phyloP scores from a whole-genome alignment of 2,888 invertebrate species.

The Epiblema foenella region DNA sequence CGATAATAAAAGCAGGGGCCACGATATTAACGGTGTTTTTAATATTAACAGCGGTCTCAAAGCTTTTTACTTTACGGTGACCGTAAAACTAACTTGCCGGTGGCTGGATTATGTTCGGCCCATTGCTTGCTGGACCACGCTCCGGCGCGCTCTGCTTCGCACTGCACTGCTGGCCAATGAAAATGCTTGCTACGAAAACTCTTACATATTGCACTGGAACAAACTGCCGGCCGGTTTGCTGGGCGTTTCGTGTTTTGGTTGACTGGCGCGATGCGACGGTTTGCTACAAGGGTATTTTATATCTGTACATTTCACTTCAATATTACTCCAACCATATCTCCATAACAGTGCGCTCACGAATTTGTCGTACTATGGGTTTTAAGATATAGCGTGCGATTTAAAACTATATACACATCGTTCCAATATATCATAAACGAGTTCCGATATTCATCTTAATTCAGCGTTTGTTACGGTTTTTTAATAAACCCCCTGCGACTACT shows the following conservation, averaged over 20 bases:
- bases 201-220: constrained; percentile 19
- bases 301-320: neutral
- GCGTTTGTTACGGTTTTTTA: neutral
- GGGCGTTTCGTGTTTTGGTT: constrained; percentile 32
- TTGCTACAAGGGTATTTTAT: neutral
- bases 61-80: constrained; percentile 71
- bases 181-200: constrained; percentile 31
- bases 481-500: neutral
- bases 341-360: neutral
- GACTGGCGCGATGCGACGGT: constrained; percentile 1
- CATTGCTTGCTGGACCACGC: constrained; percentile 63
- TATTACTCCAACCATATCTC: neutral
- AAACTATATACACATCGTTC: neutral
- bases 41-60: constrained; percentile 61
- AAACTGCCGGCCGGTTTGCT: constrained; percentile 6
- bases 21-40: constrained; percentile 59
- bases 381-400: neutral
- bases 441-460: neutral
- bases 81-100: constrained; percentile 73
- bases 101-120: constrained; percentile 68
- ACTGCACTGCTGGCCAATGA: constrained; percentile 41
- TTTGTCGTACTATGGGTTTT: neutral
- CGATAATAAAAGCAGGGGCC: constrained; percentile 57
- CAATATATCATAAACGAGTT: neutral
- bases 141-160: constrained; percentile 53